Evolutionary conservation across 2,888 invertebrate genomes (phyloP).

Genomic region (Orthosia gothica): DNA sequence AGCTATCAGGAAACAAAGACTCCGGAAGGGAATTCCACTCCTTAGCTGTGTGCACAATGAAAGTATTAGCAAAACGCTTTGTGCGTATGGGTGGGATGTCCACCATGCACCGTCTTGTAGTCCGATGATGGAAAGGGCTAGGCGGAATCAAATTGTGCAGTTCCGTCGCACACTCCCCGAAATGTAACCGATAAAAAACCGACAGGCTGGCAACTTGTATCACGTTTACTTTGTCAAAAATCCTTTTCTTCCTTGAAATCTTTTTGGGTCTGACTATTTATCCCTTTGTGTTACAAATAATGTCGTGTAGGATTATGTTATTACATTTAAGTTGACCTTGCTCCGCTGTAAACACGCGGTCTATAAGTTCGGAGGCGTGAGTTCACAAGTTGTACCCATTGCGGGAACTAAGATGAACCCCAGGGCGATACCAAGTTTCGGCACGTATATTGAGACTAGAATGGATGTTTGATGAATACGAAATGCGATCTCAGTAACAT

Average conservation of each 20-base stretch:
- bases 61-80: too few species aligned
- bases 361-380: conserved; percentile 78
- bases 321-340: conserved; percentile 75
- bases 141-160: too few species aligned
- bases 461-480: conserved; percentile 87
- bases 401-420: conserved; percentile 86
- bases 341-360: conserved; percentile 82
- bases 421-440: conserved; percentile 82
- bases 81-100: too few species aligned
- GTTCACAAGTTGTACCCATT: conserved; percentile 83
- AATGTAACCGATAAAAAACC: too few species aligned
- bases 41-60: too few species aligned
- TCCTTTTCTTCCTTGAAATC: background rate
- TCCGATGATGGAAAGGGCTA: too few species aligned
- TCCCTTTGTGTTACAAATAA: background rate
- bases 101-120: too few species aligned
- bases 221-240: conserved; percentile 29
- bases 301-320: conserved; percentile 18
- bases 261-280: background rate
- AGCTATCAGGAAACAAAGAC: too few species aligned
- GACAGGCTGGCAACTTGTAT: too few species aligned
- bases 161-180: too few species aligned
- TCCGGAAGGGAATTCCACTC: too few species aligned
- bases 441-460: conserved; percentile 85
- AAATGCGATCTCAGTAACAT: conserved; percentile 78